phyloP scores from a whole-genome alignment of 2,113 vertebrate species.

The Xiphorhynchus elegans region DNA sequence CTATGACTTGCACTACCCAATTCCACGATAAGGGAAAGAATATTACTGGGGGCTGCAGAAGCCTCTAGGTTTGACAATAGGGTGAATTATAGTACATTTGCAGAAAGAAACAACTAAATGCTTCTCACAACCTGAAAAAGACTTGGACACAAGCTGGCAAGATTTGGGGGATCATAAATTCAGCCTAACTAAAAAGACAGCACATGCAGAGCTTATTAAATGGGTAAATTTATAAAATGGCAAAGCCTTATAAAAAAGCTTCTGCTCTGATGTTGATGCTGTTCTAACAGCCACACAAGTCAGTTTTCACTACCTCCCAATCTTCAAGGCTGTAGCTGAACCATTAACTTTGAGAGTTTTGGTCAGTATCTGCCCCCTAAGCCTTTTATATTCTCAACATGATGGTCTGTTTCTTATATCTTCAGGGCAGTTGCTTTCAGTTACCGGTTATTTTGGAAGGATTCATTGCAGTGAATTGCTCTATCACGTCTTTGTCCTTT shows the following conservation, averaged over 20 bases:
- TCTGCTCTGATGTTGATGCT: neutral
- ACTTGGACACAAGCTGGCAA: neutral
- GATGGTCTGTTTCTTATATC: neutral
- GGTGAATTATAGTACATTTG: neutral
- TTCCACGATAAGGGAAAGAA: neutral
- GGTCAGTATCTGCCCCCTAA: neutral
- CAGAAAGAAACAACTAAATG: neutral
- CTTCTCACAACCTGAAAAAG: neutral
- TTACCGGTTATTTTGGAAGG: neutral
- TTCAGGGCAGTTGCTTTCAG: neutral
- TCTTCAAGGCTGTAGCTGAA: neutral
- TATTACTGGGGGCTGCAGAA: accelerated
- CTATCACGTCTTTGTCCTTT: neutral
- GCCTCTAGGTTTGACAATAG: neutral
- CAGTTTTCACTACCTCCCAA: neutral
- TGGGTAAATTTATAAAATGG: neutral
- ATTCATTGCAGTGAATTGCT: neutral
- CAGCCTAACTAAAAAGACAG: neutral
- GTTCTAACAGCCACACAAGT: neutral
- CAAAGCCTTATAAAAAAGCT: neutral
- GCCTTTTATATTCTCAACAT: neutral
- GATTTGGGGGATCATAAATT: neutral
- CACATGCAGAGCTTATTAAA: neutral
- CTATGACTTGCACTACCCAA: neutral
- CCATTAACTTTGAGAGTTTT: neutral